These are phyloP conservation scores for Halocynthia aurantium DNA, from an alignment of 23 tunicate species.

Conservation along the genomic window DNA sequence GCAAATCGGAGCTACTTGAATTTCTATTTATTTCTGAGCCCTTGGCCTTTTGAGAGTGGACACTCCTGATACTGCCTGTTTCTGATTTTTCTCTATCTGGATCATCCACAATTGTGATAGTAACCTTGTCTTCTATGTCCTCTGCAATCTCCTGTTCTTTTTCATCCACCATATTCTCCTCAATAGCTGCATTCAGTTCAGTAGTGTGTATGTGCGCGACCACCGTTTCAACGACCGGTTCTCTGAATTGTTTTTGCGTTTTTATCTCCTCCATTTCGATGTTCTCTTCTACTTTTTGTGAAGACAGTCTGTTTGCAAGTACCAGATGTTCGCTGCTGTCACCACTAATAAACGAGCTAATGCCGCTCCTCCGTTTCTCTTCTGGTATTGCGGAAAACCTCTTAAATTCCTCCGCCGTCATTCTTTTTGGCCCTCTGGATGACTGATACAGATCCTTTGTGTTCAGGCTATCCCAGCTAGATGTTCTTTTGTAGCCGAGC, in stretches of 20 bases:
- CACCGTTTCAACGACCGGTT: neutral
- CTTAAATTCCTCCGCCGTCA: constrained; percentile 63
- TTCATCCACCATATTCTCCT: too few relatives aligned
- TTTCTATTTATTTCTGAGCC: constrained; percentile 1
- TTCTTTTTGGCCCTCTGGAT: constrained; percentile 21
- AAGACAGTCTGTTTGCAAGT: neutral
- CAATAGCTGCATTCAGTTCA: too few relatives aligned
- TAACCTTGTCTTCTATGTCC: too few relatives aligned
- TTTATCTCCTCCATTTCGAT: constrained; percentile 16
- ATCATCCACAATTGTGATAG: too few relatives aligned
- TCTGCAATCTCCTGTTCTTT: too few relatives aligned
- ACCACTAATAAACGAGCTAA: constrained; percentile 29
- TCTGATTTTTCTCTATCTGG: too few relatives aligned
- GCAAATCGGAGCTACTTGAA: neutral
- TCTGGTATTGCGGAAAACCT: constrained; percentile 84
- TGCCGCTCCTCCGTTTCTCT: constrained; percentile 59
- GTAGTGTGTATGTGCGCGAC: too few relatives aligned
- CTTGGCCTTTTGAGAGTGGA: neutral
- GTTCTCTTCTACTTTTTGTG: neutral
- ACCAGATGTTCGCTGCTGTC: constrained; percentile 17
- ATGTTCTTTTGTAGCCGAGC: constrained; percentile 18
- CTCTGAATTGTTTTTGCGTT: neutral
- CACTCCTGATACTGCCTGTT: neutral
- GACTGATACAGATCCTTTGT: constrained; percentile 4
- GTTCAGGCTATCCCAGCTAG: constrained; percentile 11